A percentile compares a stretch with the other conserved stretches of the same genome.
Conservation (phyloP, 2,888 invertebrate genomes). For the Drosophila tripunctata region DNA sequence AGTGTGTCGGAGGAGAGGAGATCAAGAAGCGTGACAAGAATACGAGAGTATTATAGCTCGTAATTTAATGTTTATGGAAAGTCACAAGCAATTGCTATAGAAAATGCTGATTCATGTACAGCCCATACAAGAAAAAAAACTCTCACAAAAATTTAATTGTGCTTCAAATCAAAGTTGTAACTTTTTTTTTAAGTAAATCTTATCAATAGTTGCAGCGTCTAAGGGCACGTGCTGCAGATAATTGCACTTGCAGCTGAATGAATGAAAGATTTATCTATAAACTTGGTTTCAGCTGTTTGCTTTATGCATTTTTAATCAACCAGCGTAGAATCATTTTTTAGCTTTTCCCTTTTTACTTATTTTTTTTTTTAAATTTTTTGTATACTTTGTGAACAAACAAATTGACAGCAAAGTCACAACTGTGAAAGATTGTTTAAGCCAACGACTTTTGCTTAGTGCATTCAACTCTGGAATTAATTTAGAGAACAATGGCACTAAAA, state of each 20-base stretch:
- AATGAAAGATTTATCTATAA: constrained; percentile 27
- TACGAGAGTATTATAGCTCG: constrained; percentile 26
- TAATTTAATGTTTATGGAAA: constrained; percentile 42
- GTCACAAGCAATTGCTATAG: constrained; percentile 34
- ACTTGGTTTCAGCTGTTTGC: constrained; percentile 3
- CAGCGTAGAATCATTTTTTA: constrained; percentile 18
- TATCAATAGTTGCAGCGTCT: not conserved
- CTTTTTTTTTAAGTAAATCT: constrained; percentile 5
- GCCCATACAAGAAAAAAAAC: constrained; percentile 36
- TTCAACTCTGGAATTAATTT: constrained; percentile 63
- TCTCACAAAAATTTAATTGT: constrained; percentile 26
- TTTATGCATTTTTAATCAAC: constrained; percentile 42
- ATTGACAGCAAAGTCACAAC: constrained; percentile 11
- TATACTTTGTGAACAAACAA: constrained; percentile 17
- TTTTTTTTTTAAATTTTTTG: constrained; percentile 20
- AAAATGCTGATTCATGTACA: constrained; percentile 67
- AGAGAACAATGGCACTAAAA: constrained; percentile 17
- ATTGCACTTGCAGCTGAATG: constrained; percentile 26
- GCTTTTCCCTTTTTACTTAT: no score
- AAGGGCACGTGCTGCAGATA: constrained; percentile 65
- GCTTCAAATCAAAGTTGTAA: constrained; percentile 1
- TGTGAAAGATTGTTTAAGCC: constrained; percentile 23
- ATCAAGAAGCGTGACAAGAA: constrained; percentile 64
- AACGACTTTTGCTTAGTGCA: constrained; percentile 53
- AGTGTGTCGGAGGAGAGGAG: constrained; percentile 9